A percentile compares a stretch with the other conserved stretches of the same genome.
These are phyloP conservation scores for Actenoides lindsayi DNA, from an alignment of 2,113 vertebrate species.

Conservation along the genomic window DNA sequence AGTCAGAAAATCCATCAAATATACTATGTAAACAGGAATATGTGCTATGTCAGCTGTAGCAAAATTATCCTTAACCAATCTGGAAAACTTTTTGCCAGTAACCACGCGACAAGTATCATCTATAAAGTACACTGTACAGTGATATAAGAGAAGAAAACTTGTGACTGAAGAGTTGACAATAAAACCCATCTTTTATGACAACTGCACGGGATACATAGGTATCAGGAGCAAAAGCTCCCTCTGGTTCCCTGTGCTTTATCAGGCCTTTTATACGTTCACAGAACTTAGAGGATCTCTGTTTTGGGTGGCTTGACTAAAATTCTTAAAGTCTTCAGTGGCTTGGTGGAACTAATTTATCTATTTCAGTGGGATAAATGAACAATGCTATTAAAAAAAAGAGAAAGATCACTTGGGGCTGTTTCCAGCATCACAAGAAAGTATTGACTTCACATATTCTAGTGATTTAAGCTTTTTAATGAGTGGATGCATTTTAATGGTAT, in stretches of 20 bases:
- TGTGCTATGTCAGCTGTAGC: not conserved
- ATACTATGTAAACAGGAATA: not conserved
- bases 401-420: not conserved
- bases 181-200: not conserved
- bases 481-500: not conserved
- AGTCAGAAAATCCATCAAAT: not conserved
- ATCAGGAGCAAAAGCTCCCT: not conserved
- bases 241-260: not conserved
- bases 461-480: conserved; percentile 3
- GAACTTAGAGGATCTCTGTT: not conserved
- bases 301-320: not conserved
- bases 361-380: not conserved
- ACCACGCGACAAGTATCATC: not conserved
- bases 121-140: not conserved
- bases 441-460: not conserved
- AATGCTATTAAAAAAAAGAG: not conserved
- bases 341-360: not conserved
- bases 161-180: not conserved
- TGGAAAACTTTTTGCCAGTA: not conserved
- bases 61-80: not conserved
- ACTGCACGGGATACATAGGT: not conserved
- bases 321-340: not conserved
- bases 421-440: not conserved
- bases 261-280: not conserved
- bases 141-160: not conserved